phyloP scores from a whole-genome alignment of 1,140 invertebrate species.

The Wiebesia pumilae region DNA sequence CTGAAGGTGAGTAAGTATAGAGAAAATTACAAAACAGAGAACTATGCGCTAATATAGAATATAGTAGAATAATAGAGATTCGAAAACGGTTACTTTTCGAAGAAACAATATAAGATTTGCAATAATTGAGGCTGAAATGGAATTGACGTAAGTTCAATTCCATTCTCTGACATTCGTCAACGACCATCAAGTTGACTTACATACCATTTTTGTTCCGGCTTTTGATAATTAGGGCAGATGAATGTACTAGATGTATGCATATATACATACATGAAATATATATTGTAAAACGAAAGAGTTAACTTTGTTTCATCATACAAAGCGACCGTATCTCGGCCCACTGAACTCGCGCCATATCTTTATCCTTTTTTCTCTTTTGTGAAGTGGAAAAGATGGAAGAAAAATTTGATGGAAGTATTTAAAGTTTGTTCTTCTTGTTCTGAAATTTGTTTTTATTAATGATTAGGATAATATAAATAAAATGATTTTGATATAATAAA shows the following conservation, averaged over 20 bases:
- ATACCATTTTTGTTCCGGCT: neutral
- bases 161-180: too few relatives aligned
- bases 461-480: neutral
- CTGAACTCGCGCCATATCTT: neutral
- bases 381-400: too few relatives aligned
- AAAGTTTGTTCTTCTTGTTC: neutral
- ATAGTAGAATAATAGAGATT: neutral
- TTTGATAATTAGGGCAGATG: neutral
- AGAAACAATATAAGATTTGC: neutral
- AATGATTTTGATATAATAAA: neutral
- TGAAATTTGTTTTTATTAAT: neutral
- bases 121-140: conserved; percentile 15
- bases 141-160: conserved; percentile 12
- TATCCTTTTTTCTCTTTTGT: neutral
- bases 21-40: neutral
- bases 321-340: neutral
- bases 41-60: neutral
- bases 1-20: neutral
- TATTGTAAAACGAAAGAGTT: neutral
- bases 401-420: neutral
- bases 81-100: neutral
- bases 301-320: neutral
- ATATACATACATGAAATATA: neutral
- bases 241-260: neutral
- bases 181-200: neutral